These are phyloP conservation scores for Hylia prasina DNA, from an alignment of 2,113 vertebrate genomes.

Conservation along the genomic window DNA sequence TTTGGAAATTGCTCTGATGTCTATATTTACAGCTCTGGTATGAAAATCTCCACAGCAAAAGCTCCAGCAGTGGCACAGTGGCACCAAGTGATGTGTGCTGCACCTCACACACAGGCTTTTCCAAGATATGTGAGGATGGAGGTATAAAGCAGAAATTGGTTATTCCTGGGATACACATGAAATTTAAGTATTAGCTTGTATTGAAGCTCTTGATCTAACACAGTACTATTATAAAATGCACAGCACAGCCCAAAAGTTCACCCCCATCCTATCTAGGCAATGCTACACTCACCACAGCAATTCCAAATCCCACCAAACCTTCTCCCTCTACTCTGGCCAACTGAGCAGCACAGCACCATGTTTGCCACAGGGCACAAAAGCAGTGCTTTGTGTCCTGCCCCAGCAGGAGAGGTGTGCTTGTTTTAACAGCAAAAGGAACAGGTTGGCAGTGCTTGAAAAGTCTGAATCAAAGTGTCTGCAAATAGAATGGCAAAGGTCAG, in stretches of 20 bases:
- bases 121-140: neutral
- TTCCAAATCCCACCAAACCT: neutral
- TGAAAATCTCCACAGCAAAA: neutral
- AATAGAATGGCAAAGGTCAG: constrained; percentile 6
- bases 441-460: neutral
- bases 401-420: neutral
- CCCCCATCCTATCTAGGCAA: neutral
- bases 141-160: neutral
- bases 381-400: neutral
- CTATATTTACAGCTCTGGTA: neutral
- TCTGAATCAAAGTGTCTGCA: neutral
- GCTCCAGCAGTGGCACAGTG: neutral
- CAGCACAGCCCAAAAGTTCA: neutral
- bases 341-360: neutral
- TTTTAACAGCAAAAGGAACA: neutral
- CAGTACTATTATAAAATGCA: neutral
- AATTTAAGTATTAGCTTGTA: neutral
- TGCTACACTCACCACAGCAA: neutral
- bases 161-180: neutral
- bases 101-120: neutral
- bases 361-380: neutral
- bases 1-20: neutral
- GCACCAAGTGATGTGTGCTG: neutral
- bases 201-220: neutral
- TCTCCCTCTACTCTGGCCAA: neutral